Evolutionary conservation across 2,113 vertebrate genomes (phyloP).

Genomic region (Centrocercus urophasianus): DNA sequence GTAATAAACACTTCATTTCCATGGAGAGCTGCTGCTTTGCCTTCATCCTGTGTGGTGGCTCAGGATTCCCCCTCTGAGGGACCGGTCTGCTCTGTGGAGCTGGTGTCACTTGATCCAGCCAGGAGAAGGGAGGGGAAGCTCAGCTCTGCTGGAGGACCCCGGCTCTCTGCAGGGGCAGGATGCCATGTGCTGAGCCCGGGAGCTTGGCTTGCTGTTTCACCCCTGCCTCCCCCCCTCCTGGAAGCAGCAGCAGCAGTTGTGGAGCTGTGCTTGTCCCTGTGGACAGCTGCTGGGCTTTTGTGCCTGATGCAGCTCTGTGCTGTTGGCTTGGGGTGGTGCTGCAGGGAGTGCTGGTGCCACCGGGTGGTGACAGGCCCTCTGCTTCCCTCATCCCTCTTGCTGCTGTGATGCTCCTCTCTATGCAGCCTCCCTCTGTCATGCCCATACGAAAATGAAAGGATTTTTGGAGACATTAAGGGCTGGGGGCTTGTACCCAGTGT

Average conservation of each 20-base stretch:
- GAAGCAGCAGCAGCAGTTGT: background rate
- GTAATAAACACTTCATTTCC: background rate
- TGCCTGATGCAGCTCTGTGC: background rate
- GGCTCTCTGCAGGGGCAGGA: background rate
- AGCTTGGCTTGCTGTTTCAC: fast-evolving
- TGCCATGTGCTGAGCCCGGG: fast-evolving
- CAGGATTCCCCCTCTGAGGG: background rate
- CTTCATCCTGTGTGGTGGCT: background rate
- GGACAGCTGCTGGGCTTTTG: background rate
- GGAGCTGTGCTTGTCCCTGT: background rate
- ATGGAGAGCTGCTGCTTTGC: background rate
- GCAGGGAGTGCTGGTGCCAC: background rate
- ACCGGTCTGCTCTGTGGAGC: background rate
- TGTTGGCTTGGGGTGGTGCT: background rate
- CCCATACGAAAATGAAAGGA: background rate
- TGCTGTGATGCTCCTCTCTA: background rate
- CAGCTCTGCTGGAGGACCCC: background rate
- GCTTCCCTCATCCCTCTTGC: background rate
- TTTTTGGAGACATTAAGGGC: fast-evolving
- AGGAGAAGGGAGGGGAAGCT: background rate
- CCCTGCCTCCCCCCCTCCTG: background rate
- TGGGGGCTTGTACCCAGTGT: background rate
- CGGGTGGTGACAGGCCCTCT: background rate
- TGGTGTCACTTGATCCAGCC: fast-evolving
- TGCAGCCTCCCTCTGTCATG: background rate